Conservation (phyloP, 2,113 vertebrate species). For the Megaceryle maxima region DNA sequence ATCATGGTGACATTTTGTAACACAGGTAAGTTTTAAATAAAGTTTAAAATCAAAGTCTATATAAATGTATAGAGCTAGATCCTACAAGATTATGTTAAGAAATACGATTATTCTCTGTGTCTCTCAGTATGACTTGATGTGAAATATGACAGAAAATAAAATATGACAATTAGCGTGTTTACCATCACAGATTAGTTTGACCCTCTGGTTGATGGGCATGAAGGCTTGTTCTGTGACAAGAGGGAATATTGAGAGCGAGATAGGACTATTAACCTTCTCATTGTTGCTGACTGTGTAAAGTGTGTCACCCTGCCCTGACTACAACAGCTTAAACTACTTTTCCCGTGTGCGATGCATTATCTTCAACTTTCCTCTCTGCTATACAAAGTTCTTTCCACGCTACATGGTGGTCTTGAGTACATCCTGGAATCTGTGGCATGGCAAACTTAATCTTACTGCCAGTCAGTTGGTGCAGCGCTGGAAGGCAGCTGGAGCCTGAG, state of each 20-base stretch:
- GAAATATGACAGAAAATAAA: background rate
- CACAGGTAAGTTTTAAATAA: background rate
- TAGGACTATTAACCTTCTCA: background rate
- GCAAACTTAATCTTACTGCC: background rate
- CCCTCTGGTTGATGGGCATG: background rate
- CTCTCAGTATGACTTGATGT: background rate
- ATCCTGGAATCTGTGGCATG: background rate
- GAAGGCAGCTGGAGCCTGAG: background rate
- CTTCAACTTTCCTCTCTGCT: background rate
- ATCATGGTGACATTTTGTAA: background rate
- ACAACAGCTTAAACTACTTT: background rate
- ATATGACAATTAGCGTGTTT: background rate
- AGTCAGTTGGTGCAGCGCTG: background rate
- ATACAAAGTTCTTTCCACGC: background rate
- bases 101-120: background rate
- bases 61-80: background rate
- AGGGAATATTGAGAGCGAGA: background rate
- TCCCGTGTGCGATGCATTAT: background rate
- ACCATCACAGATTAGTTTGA: background rate
- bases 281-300: rapidly evolving
- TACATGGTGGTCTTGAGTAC: background rate
- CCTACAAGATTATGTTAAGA: background rate
- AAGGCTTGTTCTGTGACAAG: background rate
- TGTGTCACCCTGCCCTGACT: background rate
- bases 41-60: background rate